Conservation (phyloP, 2,113 vertebrate genomes). For the Chauna torquata region DNA sequence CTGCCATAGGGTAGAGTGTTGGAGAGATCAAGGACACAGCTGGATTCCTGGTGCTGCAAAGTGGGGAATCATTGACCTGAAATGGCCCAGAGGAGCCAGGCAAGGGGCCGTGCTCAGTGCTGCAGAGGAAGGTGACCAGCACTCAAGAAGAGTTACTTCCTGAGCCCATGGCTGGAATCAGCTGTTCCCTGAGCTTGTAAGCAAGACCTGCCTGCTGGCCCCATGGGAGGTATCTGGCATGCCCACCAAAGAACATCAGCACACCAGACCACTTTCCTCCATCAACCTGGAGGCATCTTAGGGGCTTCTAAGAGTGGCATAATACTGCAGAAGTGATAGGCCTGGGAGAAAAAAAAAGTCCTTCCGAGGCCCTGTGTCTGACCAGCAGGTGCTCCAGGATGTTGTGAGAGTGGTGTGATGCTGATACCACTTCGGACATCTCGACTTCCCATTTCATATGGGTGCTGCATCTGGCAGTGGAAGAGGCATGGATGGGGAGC, state of each 20-base stretch:
- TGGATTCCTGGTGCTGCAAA: not conserved
- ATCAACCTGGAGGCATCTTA: not conserved
- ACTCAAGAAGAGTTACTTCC: not conserved
- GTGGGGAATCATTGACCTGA: not conserved
- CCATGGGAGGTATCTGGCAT: not conserved
- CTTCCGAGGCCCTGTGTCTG: not conserved
- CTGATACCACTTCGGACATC: not conserved
- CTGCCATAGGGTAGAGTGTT: not conserved
- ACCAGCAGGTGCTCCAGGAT: not conserved
- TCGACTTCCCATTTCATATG: not conserved
- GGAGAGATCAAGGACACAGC: not conserved
- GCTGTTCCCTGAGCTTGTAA: not conserved
- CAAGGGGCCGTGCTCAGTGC: not conserved
- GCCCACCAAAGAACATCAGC: not conserved
- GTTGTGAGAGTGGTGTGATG: not conserved
- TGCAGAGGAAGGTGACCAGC: not conserved
- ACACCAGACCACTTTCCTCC: not conserved
- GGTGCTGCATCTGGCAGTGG: not conserved
- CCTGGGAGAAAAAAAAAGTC: not conserved
- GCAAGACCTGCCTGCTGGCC: rapidly evolving
- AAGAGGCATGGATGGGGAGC: not conserved
- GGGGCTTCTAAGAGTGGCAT: not conserved
- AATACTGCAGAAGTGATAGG: not conserved
- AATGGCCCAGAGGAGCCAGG: not conserved
- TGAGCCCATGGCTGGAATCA: not conserved